Conservation (phyloP, 2,888 invertebrate species). For the Drosophila neotestacea region DNA sequence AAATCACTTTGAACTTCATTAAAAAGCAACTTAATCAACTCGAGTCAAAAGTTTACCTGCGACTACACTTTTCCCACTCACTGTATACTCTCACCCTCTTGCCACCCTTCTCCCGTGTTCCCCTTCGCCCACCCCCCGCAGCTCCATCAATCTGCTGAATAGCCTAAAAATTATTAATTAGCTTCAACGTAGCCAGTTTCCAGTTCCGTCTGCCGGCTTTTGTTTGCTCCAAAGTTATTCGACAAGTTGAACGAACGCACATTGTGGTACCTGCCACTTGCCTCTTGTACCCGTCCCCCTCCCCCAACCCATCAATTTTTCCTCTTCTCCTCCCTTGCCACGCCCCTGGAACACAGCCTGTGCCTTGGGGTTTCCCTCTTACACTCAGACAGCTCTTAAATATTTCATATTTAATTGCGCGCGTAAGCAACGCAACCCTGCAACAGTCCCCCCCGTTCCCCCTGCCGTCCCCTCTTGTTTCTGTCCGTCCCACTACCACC, state of each 20-base stretch:
- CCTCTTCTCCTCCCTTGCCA: too few species aligned
- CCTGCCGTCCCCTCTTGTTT: neutral
- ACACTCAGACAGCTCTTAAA: conserved; percentile 35
- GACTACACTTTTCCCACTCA: conserved; percentile 5
- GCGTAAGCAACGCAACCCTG: conserved; percentile 69
- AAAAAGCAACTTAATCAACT: conserved; percentile 77
- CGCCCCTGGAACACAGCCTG: too few species aligned
- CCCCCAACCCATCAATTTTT: too few species aligned
- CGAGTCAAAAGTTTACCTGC: conserved; percentile 59
- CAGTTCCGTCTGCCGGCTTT: conserved; percentile 11
- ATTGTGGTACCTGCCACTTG: conserved; percentile 10
- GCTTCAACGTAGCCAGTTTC: conserved; percentile 28
- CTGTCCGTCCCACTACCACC: neutral
- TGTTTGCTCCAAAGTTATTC: conserved; percentile 38
- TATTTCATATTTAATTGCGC: conserved; percentile 82
- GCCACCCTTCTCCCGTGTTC: neutral
- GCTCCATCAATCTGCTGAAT: conserved; percentile 66
- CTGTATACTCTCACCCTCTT: neutral
- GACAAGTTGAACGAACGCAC: conserved; percentile 29
- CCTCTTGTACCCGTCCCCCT: too few species aligned
- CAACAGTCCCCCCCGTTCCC: neutral
- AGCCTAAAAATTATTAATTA: conserved; percentile 80
- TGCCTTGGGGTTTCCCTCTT: neutral
- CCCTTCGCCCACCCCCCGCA: neutral
- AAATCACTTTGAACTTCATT: conserved; percentile 81